These are phyloP conservation scores for Epirrhoe alternata DNA, from an alignment of 2,888 invertebrate species.

Conservation along the genomic window DNA sequence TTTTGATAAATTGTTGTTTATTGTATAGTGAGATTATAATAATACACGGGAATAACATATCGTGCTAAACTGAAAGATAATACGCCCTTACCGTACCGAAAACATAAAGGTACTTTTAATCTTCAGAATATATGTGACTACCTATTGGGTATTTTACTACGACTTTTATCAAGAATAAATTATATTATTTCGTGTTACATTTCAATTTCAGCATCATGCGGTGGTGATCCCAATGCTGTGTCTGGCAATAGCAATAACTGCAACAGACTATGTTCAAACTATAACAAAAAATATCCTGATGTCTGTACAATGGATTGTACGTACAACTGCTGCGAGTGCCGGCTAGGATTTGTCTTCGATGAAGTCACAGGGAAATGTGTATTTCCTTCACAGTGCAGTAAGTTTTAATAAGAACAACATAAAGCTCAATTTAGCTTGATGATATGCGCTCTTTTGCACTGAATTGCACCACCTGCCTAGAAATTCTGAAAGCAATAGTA, in stretches of 20 bases:
- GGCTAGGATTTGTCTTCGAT: conserved; percentile 42
- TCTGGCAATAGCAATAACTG: conserved; percentile 44
- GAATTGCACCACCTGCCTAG: not conserved
- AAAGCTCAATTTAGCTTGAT: conserved; percentile 1
- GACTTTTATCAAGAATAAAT: no score
- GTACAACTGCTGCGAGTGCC: conserved; percentile 47
- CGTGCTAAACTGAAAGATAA: no score
- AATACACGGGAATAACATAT: no score
- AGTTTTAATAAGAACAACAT: no score
- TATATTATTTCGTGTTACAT: not conserved
- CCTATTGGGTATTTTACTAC: no score
- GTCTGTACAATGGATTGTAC: not conserved
- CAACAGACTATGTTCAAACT: conserved; percentile 40
- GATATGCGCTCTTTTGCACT: not conserved
- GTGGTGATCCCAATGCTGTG: conserved; percentile 49
- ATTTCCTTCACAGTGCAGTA: conserved; percentile 43
- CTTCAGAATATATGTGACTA: no score
- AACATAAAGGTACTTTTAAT: no score
- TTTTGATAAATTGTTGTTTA: no score
- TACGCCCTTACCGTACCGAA: no score
- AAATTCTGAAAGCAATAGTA: not conserved
- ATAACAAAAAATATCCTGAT: conserved; percentile 28
- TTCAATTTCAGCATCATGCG: conserved; percentile 41
- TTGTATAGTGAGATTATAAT: no score
- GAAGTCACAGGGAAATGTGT: conserved; percentile 43